phyloP scores from a whole-genome alignment of 2,113 vertebrate genomes.

The Lathamus discolor region DNA sequence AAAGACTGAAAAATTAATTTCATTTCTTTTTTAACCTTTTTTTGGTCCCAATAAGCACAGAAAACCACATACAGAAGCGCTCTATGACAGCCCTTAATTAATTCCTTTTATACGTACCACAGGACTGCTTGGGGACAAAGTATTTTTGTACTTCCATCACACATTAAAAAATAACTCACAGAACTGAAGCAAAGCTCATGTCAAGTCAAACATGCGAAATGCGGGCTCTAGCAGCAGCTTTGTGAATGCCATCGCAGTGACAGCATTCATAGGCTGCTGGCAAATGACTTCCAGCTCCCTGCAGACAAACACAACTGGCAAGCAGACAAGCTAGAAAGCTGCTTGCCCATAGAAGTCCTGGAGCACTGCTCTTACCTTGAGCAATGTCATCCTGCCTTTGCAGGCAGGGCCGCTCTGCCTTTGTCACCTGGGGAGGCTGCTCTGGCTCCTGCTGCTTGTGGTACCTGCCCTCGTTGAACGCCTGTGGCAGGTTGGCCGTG shows the following conservation, averaged over 20 bases:
- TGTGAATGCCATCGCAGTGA: background rate
- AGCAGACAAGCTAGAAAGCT: background rate
- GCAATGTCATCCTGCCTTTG: conserved; percentile 91
- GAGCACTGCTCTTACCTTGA: conserved; percentile 77
- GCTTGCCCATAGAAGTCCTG: background rate
- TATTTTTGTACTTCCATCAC: background rate
- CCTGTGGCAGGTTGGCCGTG: conserved; percentile 91
- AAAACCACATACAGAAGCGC: background rate
- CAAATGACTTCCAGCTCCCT: background rate
- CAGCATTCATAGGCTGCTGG: background rate
- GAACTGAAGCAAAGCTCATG: background rate
- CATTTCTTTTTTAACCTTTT: background rate
- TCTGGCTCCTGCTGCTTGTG: conserved; percentile 82
- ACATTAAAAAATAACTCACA: background rate
- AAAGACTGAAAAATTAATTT: background rate
- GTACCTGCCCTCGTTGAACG: conserved; percentile 91
- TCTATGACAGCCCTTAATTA: background rate
- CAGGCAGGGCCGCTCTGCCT: conserved; percentile 77
- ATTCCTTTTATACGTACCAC: background rate
- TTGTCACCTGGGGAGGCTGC: conserved; percentile 81
- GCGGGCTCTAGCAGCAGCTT: background rate
- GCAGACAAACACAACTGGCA: background rate
- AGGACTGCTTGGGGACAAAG: background rate
- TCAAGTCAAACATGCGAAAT: background rate
- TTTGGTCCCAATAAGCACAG: background rate